These are phyloP conservation scores for Girardinichthys multiradiatus DNA, from an alignment of 2,113 vertebrate genomes.

Conservation along the genomic window DNA sequence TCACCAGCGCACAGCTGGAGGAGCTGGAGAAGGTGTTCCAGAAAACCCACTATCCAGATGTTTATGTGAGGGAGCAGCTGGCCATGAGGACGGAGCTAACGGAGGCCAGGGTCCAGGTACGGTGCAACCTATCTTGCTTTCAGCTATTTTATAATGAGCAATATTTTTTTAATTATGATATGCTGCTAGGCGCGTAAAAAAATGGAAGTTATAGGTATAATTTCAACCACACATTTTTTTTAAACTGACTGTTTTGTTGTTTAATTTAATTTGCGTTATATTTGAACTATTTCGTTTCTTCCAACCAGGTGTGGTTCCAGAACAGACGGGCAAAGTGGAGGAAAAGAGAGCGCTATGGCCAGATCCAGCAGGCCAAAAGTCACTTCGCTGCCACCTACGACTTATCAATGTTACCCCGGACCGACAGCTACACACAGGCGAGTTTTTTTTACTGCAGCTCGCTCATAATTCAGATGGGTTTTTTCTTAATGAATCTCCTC, in stretches of 20 bases:
- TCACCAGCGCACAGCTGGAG: constrained; percentile 95
- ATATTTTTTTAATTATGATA: too few relatives aligned
- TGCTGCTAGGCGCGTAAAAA: neutral
- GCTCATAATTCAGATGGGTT: neutral
- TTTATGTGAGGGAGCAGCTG: constrained; percentile 98
- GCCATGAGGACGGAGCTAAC: constrained; percentile 97
- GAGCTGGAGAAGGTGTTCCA: constrained; percentile 99
- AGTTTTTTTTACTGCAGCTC: constrained; percentile 16
- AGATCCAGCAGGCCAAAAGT: constrained; percentile 96
- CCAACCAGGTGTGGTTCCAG: constrained; percentile 94
- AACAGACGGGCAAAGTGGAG: constrained; percentile 99
- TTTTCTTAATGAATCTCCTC: too few relatives aligned
- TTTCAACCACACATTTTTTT: too few relatives aligned
- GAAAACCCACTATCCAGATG: constrained; percentile 98
- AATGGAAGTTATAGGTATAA: too few relatives aligned
- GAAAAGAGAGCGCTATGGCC: constrained; percentile 96
- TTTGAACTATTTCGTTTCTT: neutral
- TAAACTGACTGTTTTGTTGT: too few relatives aligned
- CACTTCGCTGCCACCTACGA: constrained; percentile 97
- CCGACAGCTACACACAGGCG: constrained; percentile 95
- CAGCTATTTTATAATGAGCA: too few relatives aligned
- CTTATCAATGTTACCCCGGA: constrained; percentile 92
- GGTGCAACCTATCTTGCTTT: too few relatives aligned
- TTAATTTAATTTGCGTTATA: too few relatives aligned
- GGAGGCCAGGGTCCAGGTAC: constrained; percentile 97